phyloP scores from a whole-genome alignment of 2,113 vertebrate genomes.

The Carassius carassius region DNA sequence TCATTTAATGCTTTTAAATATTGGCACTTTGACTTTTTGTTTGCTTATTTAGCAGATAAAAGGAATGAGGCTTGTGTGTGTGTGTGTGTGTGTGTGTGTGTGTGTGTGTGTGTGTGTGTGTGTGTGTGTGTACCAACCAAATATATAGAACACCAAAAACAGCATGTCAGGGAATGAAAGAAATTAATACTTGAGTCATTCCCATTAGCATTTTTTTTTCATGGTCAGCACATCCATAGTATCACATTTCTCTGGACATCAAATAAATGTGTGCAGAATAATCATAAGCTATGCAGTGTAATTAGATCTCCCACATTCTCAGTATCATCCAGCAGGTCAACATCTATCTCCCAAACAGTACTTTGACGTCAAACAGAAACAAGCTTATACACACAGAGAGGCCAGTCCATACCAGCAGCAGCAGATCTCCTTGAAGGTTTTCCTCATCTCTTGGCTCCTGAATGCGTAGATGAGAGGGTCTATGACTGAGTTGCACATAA shows the following conservation, averaged over 20 bases:
- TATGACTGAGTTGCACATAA: constrained; percentile 65
- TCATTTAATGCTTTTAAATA: background rate
- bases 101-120: too few relatives aligned
- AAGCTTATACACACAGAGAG: constrained; percentile 14
- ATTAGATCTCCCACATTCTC: background rate
- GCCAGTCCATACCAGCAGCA: constrained; percentile 52
- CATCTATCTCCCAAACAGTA: background rate
- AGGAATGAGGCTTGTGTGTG: background rate
- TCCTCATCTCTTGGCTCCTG: constrained; percentile 64
- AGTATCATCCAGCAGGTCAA: background rate
- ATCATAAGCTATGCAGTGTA: background rate
- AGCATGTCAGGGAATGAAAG: background rate
- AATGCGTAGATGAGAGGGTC: constrained; percentile 65
- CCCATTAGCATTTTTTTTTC: background rate
- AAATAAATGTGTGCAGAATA: background rate
- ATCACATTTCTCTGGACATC: background rate
- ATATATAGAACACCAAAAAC: background rate
- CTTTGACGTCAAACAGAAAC: background rate
- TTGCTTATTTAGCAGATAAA: background rate
- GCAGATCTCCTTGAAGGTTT: constrained; percentile 63
- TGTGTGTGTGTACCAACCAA: too few relatives aligned
- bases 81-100: too few relatives aligned
- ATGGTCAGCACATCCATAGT: background rate
- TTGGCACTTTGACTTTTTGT: background rate
- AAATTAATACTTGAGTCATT: background rate